A percentile compares a stretch with the other conserved stretches of the same genome.
phyloP scores from a whole-genome alignment of 1,140 invertebrate species.

The Papilio xuthus region DNA sequence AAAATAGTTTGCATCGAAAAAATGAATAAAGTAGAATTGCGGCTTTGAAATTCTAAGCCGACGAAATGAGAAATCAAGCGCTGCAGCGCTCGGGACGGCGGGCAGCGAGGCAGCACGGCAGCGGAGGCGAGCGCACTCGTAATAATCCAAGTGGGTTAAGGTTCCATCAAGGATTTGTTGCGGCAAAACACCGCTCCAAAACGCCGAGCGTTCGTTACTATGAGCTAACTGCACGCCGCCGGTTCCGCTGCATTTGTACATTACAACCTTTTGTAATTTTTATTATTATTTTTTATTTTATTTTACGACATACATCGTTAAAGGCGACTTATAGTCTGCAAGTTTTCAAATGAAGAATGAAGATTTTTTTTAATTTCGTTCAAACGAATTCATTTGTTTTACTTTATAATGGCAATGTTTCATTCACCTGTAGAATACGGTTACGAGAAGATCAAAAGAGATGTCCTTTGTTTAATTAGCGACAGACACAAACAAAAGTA shows the following conservation, averaged over 20 bases:
- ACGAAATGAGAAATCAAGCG: conserved; percentile 60
- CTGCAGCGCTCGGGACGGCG: conserved; percentile 68
- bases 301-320: conserved; percentile 53
- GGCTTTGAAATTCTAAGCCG: conserved; percentile 40
- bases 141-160: conserved; percentile 81
- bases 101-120: conserved; percentile 50
- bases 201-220: conserved; percentile 73
- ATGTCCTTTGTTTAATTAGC: conserved; percentile 76
- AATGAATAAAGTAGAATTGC: background rate
- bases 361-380: conserved; percentile 43
- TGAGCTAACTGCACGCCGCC: conserved; percentile 74
- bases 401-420: conserved; percentile 52
- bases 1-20: conserved; percentile 20
- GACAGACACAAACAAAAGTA: conserved; percentile 73
- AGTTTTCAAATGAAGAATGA: conserved; percentile 52
- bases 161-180: conserved; percentile 81
- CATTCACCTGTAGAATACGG: conserved; percentile 62
- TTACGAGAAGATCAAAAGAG: conserved; percentile 55
- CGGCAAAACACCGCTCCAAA: conserved; percentile 80
- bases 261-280: conserved; percentile 64
- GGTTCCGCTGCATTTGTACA: conserved; percentile 76
- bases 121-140: conserved; percentile 70
- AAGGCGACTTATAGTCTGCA: conserved; percentile 61
- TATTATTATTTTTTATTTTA: conserved; percentile 48
- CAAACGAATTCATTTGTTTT: conserved; percentile 42